A percentile compares a stretch with the other conserved stretches of the same genome.
Conservation (phyloP, 2,797 vertebrate species). For the Neosilurus mollespiculum region DNA sequence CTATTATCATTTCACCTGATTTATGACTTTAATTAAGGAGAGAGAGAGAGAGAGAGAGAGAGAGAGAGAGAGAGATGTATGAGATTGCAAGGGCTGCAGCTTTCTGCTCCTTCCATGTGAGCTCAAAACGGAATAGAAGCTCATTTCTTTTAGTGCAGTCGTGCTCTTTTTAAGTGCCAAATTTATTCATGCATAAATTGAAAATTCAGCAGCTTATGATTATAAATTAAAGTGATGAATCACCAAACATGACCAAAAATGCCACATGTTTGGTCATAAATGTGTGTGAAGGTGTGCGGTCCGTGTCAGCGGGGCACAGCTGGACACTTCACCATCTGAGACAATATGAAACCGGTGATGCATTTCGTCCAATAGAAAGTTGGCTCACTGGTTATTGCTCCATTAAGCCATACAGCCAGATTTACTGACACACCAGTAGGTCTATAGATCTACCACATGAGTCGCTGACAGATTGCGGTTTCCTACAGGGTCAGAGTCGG, state of each 20-base stretch:
- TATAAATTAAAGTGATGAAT: background rate
- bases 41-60: constrained; percentile 33
- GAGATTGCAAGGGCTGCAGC: constrained; percentile 14
- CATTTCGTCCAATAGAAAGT: constrained; percentile 19
- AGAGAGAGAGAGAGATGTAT: constrained; percentile 29
- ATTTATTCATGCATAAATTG: background rate
- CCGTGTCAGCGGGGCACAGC: constrained; percentile 31
- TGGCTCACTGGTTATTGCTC: constrained; percentile 23
- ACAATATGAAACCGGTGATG: constrained; percentile 25
- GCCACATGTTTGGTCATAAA: constrained; percentile 2
- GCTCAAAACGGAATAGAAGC: background rate
- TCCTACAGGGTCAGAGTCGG: constrained; percentile 8
- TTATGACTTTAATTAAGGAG: constrained; percentile 54
- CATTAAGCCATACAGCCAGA: constrained; percentile 38
- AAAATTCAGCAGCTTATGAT: background rate
- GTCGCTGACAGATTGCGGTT: constrained; percentile 32
- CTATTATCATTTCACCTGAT: constrained; percentile 53
- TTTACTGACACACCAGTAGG: constrained; percentile 42
- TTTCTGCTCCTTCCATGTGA: constrained; percentile 2
- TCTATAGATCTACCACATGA: constrained; percentile 43
- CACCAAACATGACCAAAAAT: background rate
- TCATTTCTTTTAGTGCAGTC: background rate
- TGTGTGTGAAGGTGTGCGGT: constrained; percentile 15
- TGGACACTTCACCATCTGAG: constrained; percentile 32
- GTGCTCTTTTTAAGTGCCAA: background rate